Percentiles rank a stretch among this genome's conserved stretches.
Conservation (phyloP, 2,797 vertebrate genomes). For the Siniperca obscura region DNA sequence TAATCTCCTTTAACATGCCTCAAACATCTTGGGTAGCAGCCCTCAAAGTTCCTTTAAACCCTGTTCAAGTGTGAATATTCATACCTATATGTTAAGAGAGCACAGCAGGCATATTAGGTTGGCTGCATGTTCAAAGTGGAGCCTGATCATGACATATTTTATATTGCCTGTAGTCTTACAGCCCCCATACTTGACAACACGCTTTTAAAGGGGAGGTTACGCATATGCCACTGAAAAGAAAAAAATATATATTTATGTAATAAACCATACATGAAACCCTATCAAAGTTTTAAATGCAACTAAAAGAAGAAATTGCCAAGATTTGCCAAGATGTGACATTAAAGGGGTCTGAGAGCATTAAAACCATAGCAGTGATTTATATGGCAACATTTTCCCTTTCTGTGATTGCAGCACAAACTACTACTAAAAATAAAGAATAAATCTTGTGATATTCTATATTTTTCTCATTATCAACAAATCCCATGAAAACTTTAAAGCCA, state of each 20-base stretch:
- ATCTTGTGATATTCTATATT: background rate
- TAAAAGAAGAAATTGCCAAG: background rate
- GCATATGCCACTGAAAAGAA: background rate
- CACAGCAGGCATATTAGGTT: conserved; percentile 29
- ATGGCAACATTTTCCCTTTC: background rate
- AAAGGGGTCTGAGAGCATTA: background rate
- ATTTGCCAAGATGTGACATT: background rate
- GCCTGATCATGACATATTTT: conserved; percentile 45
- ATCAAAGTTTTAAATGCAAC: background rate
- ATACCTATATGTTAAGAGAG: conserved; percentile 48
- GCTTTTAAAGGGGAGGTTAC: conserved; percentile 6
- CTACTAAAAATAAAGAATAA: background rate
- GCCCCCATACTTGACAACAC: conserved; percentile 30
- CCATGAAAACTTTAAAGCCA: background rate
- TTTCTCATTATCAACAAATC: background rate
- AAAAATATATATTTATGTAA: background rate
- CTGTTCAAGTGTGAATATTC: conserved; percentile 46
- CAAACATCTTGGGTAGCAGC: conserved; percentile 32
- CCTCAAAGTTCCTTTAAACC: conserved; percentile 29
- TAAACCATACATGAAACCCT: background rate
- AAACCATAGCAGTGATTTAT: background rate
- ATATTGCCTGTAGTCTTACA: conserved; percentile 42
- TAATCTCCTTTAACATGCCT: conserved; percentile 48
- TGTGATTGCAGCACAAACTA: background rate
- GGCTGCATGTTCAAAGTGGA: conserved; percentile 65